Evolutionary conservation across 1,140 invertebrate species (phyloP).

Genomic region (Aradophagus sp.): DNA sequence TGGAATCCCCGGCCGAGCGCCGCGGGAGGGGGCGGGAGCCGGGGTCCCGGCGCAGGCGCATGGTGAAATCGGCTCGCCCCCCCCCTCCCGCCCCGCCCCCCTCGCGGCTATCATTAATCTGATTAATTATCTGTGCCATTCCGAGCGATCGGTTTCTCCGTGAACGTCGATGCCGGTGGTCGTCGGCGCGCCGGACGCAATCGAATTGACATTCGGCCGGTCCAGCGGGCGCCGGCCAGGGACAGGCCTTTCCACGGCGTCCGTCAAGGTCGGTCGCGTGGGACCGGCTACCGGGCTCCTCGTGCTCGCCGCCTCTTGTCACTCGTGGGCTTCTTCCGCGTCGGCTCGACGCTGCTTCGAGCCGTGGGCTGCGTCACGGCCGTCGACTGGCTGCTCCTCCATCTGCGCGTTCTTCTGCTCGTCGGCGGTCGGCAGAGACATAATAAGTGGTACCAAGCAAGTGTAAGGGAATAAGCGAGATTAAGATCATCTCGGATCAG

Average conservation of each 20-base stretch:
- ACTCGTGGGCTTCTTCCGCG: slow-evolving; percentile 24
- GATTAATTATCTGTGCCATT: slow-evolving; percentile 64
- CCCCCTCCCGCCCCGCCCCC: slow-evolving; percentile 5
- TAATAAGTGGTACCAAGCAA: slow-evolving; percentile 57
- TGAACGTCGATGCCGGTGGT: slow-evolving; percentile 53
- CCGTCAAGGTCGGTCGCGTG: neutral
- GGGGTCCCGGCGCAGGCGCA: too few species aligned
- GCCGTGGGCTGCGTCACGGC: slow-evolving; percentile 40
- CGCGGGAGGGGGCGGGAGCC: too few species aligned
- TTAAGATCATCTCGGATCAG: slow-evolving; percentile 52
- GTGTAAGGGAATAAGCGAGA: slow-evolving; percentile 56
- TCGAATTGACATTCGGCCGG: slow-evolving; percentile 62
- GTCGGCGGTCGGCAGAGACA: slow-evolving; percentile 50
- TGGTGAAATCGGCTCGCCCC: too few species aligned
- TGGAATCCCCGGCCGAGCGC: too few species aligned
- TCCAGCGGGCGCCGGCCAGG: slow-evolving; percentile 60
- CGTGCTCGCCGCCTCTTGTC: slow-evolving; percentile 1
- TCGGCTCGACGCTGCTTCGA: slow-evolving; percentile 18
- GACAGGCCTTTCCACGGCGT: too few species aligned
- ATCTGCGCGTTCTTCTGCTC: slow-evolving; percentile 40
- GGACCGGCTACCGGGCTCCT: slow-evolving; percentile 16
- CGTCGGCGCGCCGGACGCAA: slow-evolving; percentile 55
- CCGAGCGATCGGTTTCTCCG: slow-evolving; percentile 59
- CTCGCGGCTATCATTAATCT: slow-evolving; percentile 39
- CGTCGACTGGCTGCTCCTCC: slow-evolving; percentile 23